A percentile compares a stretch with the other conserved stretches of the same genome.
These are phyloP conservation scores for Decapterus maruadsi DNA, from an alignment of 2,797 vertebrate genomes.

Conservation along the genomic window DNA sequence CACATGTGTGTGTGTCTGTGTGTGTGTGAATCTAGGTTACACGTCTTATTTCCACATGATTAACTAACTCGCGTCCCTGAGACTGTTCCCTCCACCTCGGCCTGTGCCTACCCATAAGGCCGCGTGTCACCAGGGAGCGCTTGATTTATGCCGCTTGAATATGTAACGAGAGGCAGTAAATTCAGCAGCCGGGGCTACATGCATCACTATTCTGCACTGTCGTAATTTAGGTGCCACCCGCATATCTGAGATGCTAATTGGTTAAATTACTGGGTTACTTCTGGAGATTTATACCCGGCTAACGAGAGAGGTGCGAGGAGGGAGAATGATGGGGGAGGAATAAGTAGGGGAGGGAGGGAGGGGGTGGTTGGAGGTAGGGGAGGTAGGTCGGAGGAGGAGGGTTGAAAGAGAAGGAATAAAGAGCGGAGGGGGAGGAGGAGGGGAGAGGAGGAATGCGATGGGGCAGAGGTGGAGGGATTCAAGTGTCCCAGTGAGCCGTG, in stretches of 20 bases:
- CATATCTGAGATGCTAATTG: conserved; percentile 92
- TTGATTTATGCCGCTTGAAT: conserved; percentile 89
- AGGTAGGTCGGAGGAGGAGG: conserved; percentile 30
- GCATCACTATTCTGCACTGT: conserved; percentile 81
- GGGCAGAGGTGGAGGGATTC: conserved; percentile 27
- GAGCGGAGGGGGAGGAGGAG: conserved; percentile 27
- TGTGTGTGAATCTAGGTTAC: conserved; percentile 67
- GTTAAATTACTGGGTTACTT: conserved; percentile 89
- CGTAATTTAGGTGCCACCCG: conserved; percentile 88
- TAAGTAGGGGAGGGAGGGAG: conserved; percentile 22
- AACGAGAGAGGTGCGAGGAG: conserved; percentile 65
- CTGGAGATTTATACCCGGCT: conserved; percentile 89
- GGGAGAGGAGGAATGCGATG: conserved; percentile 13
- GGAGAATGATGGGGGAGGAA: conserved; percentile 30
- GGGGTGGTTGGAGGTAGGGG: conserved; percentile 1
- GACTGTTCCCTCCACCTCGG: conserved; percentile 86
- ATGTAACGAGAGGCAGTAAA: conserved; percentile 95
- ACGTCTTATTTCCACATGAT: conserved; percentile 80
- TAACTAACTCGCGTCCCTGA: conserved; percentile 86
- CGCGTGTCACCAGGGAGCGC: conserved; percentile 70
- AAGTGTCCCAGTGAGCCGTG: background rate
- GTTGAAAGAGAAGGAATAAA: conserved; percentile 52
- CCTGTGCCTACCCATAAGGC: conserved; percentile 80
- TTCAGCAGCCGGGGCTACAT: conserved; percentile 85
- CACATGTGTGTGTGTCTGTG: conserved; percentile 25